phyloP scores from a whole-genome alignment of 2,888 invertebrate species.

The Mesoligia furuncula region DNA sequence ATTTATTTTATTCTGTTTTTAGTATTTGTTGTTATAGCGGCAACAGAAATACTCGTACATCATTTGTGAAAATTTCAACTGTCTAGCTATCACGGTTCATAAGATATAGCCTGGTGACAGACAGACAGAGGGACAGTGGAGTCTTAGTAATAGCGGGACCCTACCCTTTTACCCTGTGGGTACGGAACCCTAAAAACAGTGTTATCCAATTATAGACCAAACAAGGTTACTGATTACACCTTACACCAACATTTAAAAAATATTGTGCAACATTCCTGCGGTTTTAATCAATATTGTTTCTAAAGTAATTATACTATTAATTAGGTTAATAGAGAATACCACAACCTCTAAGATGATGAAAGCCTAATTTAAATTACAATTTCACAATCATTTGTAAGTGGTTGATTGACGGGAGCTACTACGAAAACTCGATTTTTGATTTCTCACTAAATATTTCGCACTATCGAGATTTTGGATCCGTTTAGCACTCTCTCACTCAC shows the following conservation, averaged over 20 bases:
- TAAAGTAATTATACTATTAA: not conserved
- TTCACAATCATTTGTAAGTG: constrained; percentile 27
- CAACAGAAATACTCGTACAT: too few relatives aligned
- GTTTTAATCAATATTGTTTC: not conserved
- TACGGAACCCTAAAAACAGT: not conserved
- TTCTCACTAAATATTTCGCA: not conserved
- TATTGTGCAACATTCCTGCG: constrained; percentile 42
- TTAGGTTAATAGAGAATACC: constrained; percentile 3
- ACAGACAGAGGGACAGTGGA: too few relatives aligned
- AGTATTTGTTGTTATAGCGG: too few relatives aligned
- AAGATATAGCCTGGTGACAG: too few relatives aligned
- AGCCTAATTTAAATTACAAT: constrained; percentile 12
- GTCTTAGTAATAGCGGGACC: too few relatives aligned
- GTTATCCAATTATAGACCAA: constrained; percentile 31
- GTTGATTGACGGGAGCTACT: not conserved
- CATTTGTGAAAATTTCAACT: too few relatives aligned
- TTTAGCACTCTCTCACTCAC: too few relatives aligned
- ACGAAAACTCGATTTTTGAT: not conserved
- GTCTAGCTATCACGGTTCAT: too few relatives aligned
- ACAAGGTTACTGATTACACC: constrained; percentile 6
- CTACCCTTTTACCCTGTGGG: too few relatives aligned
- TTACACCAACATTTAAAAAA: constrained; percentile 12
- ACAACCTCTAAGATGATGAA: constrained; percentile 5
- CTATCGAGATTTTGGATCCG: not conserved
- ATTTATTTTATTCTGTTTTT: too few relatives aligned